Conservation (phyloP, 2,888 invertebrate species). For the Argyra leucocephala region DNA sequence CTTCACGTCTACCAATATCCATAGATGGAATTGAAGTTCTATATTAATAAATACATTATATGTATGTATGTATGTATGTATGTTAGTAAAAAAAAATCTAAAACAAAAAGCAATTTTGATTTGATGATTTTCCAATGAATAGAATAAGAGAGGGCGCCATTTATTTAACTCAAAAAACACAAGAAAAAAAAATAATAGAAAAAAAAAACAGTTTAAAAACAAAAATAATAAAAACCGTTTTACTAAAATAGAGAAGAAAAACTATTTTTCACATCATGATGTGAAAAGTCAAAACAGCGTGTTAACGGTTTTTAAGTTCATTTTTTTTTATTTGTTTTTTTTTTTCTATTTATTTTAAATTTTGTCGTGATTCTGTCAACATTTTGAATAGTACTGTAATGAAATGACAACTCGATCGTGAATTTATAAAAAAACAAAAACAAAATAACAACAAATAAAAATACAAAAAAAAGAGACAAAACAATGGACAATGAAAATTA, state of each 20-base stretch:
- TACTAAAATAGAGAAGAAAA: background rate
- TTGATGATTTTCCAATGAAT: background rate
- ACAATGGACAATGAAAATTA: constrained; percentile 6
- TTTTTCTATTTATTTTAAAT: background rate
- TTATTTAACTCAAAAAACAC: background rate
- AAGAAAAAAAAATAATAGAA: background rate
- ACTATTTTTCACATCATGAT: background rate
- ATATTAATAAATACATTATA: too few relatives aligned
- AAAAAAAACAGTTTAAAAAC: background rate
- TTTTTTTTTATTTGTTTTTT: too few relatives aligned
- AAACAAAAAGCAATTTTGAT: too few relatives aligned
- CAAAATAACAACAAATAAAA: background rate
- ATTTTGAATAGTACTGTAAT: background rate
- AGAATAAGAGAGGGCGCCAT: background rate
- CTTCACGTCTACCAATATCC: too few relatives aligned
- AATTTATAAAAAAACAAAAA: background rate
- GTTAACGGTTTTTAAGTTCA: background rate
- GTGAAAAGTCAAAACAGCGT: constrained; percentile 2
- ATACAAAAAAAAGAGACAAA: background rate
- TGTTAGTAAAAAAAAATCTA: too few relatives aligned
- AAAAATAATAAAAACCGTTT: background rate
- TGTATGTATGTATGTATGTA: too few relatives aligned
- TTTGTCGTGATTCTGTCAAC: constrained; percentile 6
- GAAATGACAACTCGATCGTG: constrained; percentile 6
- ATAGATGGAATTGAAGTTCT: too few relatives aligned